These are phyloP conservation scores for Cheirogaleus major DNA, from an alignment of 2,797 vertebrate genomes.

Conservation along the genomic window DNA sequence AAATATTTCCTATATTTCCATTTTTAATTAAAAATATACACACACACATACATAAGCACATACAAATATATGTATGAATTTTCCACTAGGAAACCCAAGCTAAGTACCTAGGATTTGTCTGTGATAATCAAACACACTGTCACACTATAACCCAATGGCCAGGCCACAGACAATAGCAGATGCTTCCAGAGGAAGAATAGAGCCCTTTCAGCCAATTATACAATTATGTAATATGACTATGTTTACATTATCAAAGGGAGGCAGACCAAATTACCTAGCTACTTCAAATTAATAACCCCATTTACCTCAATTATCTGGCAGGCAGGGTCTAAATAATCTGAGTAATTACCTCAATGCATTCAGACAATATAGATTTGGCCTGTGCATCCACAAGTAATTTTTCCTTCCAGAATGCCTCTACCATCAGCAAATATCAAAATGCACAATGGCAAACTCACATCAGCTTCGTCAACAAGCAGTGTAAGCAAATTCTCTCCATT, in stretches of 20 bases:
- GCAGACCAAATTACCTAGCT: slow-evolving; percentile 70
- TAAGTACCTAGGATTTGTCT: neutral
- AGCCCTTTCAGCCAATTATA: slow-evolving; percentile 67
- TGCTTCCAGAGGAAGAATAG: slow-evolving; percentile 48
- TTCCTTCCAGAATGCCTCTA: slow-evolving; percentile 38
- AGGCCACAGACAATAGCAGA: slow-evolving; percentile 49
- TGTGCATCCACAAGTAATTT: slow-evolving; percentile 19
- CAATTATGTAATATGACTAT: slow-evolving; percentile 58
- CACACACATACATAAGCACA: neutral
- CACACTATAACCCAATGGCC: neutral
- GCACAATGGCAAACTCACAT: neutral
- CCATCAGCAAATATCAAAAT: slow-evolving; percentile 51
- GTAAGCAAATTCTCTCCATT: neutral
- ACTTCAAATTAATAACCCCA: slow-evolving; percentile 75
- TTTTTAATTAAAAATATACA: neutral
- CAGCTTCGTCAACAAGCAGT: neutral
- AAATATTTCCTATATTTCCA: neutral
- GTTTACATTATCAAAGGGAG: slow-evolving; percentile 74
- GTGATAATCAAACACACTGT: neutral
- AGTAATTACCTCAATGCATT: slow-evolving; percentile 72
- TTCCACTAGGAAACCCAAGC: slow-evolving; percentile 15
- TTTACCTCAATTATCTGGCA: slow-evolving; percentile 75
- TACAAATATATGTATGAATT: neutral
- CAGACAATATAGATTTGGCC: slow-evolving; percentile 49
- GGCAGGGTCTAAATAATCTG: slow-evolving; percentile 65